Evolutionary conservation across 2,113 vertebrate genomes (phyloP).

Genomic region (Aptenodytes patagonicus): DNA sequence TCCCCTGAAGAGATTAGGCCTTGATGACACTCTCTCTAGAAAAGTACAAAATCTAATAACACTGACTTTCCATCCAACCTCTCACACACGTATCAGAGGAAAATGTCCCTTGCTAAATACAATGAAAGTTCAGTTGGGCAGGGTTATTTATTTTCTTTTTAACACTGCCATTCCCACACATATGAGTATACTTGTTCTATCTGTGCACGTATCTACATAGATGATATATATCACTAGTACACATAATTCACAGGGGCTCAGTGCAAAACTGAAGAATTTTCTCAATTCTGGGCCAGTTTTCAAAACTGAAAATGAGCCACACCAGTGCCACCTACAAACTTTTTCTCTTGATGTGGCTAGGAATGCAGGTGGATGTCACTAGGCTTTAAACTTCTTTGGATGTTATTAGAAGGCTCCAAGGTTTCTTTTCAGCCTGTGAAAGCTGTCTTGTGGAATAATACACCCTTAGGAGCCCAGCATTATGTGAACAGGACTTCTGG

Average conservation of each 20-base stretch:
- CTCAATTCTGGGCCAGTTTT: neutral
- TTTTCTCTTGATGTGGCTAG: neutral
- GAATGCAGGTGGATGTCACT: neutral
- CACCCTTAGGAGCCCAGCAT: neutral
- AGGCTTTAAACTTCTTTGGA: neutral
- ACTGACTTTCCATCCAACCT: neutral
- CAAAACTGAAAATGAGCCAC: neutral
- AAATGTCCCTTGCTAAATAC: slow-evolving; percentile 15
- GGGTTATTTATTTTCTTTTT: slow-evolving; percentile 26
- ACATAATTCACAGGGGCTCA: neutral
- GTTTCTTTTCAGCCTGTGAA: neutral
- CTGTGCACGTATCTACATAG: neutral
- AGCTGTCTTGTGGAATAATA: neutral
- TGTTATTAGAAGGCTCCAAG: neutral
- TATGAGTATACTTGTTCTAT: neutral
- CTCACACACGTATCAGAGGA: neutral
- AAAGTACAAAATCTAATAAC: slow-evolving; percentile 43
- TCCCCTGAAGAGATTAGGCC: neutral
- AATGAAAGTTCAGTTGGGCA: neutral
- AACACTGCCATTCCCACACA: neutral
- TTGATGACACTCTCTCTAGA: neutral
- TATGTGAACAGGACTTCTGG: neutral
- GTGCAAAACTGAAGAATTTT: neutral
- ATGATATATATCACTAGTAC: neutral
- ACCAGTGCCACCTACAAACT: neutral